Conservation (phyloP, 2,888 invertebrate genomes). For the Rhagonycha lutea region DNA sequence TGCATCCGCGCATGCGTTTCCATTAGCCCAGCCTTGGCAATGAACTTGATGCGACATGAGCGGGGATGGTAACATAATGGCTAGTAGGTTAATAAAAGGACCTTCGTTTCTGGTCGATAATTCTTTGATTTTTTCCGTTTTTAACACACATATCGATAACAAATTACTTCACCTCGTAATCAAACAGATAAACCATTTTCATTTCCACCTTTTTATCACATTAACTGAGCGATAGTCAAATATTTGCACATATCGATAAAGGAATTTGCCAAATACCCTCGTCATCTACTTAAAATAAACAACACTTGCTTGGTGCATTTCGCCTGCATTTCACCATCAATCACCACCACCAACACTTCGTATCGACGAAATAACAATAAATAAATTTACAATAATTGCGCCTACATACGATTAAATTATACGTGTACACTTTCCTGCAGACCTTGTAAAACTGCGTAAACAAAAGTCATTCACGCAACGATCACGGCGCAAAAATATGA, state of each 20-base stretch:
- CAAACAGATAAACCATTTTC: background rate
- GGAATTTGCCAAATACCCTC: background rate
- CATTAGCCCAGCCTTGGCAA: constrained; percentile 69
- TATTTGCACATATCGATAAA: background rate
- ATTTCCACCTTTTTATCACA: background rate
- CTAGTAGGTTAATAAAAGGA: constrained; percentile 4
- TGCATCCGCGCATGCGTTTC: constrained; percentile 60
- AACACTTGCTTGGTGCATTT: background rate
- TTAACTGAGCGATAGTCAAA: background rate
- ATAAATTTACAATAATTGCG: background rate
- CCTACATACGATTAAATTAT: background rate
- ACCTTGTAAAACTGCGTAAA: background rate
- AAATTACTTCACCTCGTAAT: background rate
- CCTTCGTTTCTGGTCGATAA: constrained; percentile 16
- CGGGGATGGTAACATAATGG: constrained; percentile 17
- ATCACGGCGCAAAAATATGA: background rate
- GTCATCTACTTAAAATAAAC: background rate
- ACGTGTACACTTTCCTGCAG: background rate
- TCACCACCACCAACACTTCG: background rate
- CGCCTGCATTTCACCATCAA: background rate
- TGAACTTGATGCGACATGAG: constrained; percentile 72
- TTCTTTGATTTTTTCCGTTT: background rate
- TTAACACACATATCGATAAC: background rate
- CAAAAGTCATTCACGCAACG: background rate
- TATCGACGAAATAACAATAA: background rate